These are phyloP conservation scores for Elgonia sp. DNA, from an alignment of 2,888 invertebrate species.

Conservation along the genomic window DNA sequence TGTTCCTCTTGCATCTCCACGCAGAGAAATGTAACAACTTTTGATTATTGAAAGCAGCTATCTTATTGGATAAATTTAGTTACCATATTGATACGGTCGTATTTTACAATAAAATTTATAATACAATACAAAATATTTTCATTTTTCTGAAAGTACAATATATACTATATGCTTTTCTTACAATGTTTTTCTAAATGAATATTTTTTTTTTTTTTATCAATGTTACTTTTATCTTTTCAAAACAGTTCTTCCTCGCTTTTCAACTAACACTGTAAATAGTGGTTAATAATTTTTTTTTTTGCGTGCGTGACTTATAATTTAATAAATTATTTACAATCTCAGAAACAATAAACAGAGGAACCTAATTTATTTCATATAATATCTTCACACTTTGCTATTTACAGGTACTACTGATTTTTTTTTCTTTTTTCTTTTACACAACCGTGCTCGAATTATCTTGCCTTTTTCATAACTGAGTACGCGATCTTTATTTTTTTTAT, in stretches of 20 bases:
- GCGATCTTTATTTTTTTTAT: conserved; percentile 38
- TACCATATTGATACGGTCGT: no score
- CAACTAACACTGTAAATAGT: conserved; percentile 85
- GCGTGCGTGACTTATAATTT: conserved; percentile 82
- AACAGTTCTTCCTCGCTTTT: conserved; percentile 79
- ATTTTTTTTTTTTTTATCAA: conserved; percentile 86
- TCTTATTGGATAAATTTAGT: no score
- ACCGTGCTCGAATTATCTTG: conserved; percentile 78
- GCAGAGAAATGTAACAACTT: no score
- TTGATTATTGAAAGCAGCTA: no score
- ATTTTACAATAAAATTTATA: no score
- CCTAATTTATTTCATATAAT: conserved; percentile 86
- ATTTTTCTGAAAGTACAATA: no score
- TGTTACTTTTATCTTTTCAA: conserved; percentile 82
- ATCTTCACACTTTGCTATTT: conserved; percentile 86
- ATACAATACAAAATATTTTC: no score
- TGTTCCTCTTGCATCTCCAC: no score
- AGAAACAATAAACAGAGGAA: conserved; percentile 87
- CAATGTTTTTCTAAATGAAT: no score
- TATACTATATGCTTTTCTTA: no score
- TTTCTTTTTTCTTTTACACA: conserved; percentile 80
- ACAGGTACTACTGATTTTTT: conserved; percentile 86
- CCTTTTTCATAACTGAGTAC: conserved; percentile 42
- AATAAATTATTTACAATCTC: conserved; percentile 87
- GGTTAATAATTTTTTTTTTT: conserved; percentile 81